phyloP scores from a whole-genome alignment of 2,888 invertebrate species.

The Clistopyga incitator region DNA sequence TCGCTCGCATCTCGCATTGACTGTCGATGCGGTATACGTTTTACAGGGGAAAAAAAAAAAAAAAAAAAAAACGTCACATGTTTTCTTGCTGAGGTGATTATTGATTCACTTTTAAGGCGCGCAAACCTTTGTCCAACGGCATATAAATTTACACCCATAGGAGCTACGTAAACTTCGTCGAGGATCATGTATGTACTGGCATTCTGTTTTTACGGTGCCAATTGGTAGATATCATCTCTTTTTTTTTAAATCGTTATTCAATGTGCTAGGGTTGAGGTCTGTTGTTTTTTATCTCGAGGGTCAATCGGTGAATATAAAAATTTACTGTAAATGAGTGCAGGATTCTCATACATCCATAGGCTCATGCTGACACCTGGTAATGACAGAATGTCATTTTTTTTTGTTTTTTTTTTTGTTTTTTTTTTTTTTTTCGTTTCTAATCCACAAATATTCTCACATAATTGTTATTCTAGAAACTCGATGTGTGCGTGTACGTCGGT shows the following conservation, averaged over 20 bases:
- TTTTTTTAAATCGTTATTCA: conserved; percentile 39
- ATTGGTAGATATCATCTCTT: conserved; percentile 48
- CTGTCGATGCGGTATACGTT: background rate
- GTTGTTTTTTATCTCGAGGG: conserved; percentile 14
- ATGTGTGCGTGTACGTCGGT: conserved; percentile 66
- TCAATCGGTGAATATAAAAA: conserved; percentile 22
- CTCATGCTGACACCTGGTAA: conserved; percentile 61
- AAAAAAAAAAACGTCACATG: conserved; percentile 14
- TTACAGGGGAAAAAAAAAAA: too few relatives aligned
- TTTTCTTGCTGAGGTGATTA: conserved; percentile 65
- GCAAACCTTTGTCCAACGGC: background rate
- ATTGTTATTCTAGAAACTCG: conserved; percentile 70
- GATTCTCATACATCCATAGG: conserved; percentile 49
- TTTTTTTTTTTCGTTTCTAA: conserved; percentile 65
- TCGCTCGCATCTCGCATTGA: conserved; percentile 18
- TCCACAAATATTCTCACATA: conserved; percentile 65
- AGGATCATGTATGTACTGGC: conserved; percentile 68
- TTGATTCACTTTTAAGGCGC: conserved; percentile 38
- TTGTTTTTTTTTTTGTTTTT: too few relatives aligned
- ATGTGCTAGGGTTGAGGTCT: conserved; percentile 40
- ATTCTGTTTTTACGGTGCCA: conserved; percentile 69
- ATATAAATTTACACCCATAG: background rate
- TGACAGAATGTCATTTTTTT: conserved; percentile 72
- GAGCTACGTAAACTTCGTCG: conserved; percentile 47
- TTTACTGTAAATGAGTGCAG: conserved; percentile 30